These are phyloP conservation scores for Gryon sp. DNA, from an alignment of 1,140 invertebrate species.

Conservation along the genomic window DNA sequence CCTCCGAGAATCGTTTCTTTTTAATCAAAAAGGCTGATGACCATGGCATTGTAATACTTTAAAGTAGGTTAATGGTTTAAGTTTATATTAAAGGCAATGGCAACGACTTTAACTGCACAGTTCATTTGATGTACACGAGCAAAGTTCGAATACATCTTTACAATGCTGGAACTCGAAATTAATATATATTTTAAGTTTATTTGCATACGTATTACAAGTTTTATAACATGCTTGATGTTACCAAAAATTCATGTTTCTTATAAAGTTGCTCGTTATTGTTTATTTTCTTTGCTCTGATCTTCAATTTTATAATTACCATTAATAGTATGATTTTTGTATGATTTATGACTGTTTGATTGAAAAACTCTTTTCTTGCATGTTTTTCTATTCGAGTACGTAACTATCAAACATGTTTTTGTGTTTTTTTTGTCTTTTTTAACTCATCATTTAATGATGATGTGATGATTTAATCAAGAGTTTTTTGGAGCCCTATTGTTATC, in stretches of 20 bases:
- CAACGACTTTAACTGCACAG: slow-evolving; percentile 1
- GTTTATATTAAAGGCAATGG: slow-evolving; percentile 22
- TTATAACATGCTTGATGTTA: background rate
- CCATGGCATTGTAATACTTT: slow-evolving; percentile 56
- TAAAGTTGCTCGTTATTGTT: too few relatives aligned
- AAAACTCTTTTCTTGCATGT: too few relatives aligned
- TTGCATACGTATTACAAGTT: slow-evolving; percentile 20
- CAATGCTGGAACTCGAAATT: slow-evolving; percentile 2
- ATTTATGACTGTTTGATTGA: too few relatives aligned
- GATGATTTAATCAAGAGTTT: too few relatives aligned
- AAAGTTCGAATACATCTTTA: background rate
- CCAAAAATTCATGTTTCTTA: too few relatives aligned
- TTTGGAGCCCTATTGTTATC: too few relatives aligned
- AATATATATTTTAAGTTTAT: slow-evolving; percentile 26
- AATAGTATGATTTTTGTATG: too few relatives aligned
- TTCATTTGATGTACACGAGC: slow-evolving; percentile 13
- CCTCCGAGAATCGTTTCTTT: slow-evolving; percentile 33
- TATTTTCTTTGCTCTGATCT: slow-evolving; percentile 6
- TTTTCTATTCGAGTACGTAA: too few relatives aligned
- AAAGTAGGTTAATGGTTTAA: slow-evolving; percentile 50
- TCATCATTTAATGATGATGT: too few relatives aligned
- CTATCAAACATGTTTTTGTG: too few relatives aligned
- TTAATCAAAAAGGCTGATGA: slow-evolving; percentile 11
- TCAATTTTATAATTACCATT: too few relatives aligned
- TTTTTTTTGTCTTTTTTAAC: too few relatives aligned